Base-by-base conservation (phyloP, 1,140 invertebrate species). In the Solenopsis fugax region DNA sequence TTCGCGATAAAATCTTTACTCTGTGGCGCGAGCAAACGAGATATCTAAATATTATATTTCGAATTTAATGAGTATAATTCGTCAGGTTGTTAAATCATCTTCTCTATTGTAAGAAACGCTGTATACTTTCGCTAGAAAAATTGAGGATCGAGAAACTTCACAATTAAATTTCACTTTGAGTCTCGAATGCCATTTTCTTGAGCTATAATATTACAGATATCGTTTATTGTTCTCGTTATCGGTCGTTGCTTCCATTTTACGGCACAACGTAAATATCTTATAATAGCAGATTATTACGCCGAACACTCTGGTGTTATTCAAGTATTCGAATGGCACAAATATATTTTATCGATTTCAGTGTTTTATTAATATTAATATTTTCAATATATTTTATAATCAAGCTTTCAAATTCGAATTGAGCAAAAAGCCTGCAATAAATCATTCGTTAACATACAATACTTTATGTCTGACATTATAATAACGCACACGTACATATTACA, bases 161-260 rank as follows among this genome's bases (percentile, higher is more conserved):
- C 21, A 56, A 58, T 67, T 67, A 56, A 69, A 81, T 86, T 65
- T 78, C 24, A 80, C 62, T 65, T 34, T 13, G 18, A 13, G 6
- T 75, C 21, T 76, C 12, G 9, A 60, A 24, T 60, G 52, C 21
- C 29, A 21, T 48, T 24, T 18, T 62, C n/a, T 75, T 60, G 34
- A 41, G 41, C 67, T 56, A 41, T 24, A 29, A 29, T 54, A 64
- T 65, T 64, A 48, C 29, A n/a, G 48, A 52, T 64, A 86, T 58
- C 75, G 13, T 86, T 67, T 86, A 86, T 37, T 78, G 16, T 81
- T 81, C 41, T 67, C 48, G 84, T 69, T 80, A 80, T 80, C 75
- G 75, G 75, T 69, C 24, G 13, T 50, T 86, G 75, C 75, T 81
- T 65, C 62, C n/a, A 24, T 50, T 64, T 62, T 84, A 50, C 54